Conservation (phyloP, 2,797 vertebrate genomes). For the Sphenopsis melanotis region DNA sequence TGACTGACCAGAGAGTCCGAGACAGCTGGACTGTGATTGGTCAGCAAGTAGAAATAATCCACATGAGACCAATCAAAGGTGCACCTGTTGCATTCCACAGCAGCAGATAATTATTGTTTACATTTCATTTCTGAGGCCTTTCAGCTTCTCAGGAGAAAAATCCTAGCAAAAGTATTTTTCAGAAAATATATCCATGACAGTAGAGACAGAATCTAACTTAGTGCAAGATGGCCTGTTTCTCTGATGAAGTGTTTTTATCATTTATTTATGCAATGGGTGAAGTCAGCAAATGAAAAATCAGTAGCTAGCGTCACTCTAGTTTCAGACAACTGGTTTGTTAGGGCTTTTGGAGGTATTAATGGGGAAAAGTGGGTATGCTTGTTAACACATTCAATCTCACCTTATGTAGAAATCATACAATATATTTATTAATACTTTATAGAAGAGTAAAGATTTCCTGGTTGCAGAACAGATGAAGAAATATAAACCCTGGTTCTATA, state of each 20-base stretch:
- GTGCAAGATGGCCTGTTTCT: not conserved
- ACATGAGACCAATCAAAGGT: too few relatives aligned
- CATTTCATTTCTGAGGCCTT: too few relatives aligned
- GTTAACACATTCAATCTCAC: not conserved
- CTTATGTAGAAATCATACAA: not conserved
- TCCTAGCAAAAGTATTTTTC: too few relatives aligned
- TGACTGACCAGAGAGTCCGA: too few relatives aligned
- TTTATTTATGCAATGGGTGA: not conserved
- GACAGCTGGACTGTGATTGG: too few relatives aligned
- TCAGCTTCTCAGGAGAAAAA: too few relatives aligned
- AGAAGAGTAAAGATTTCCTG: not conserved
- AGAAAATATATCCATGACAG: too few relatives aligned
- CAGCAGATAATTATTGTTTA: too few relatives aligned
- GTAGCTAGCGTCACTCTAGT: not conserved
- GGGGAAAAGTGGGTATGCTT: not conserved
- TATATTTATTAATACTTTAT: not conserved
- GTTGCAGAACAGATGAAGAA: not conserved
- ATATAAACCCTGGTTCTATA: not conserved
- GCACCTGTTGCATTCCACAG: too few relatives aligned
- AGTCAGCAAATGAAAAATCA: not conserved
- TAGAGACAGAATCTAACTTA: not conserved
- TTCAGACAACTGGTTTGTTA: not conserved
- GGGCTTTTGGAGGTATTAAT: not conserved
- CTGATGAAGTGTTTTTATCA: not conserved
- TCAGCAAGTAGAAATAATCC: too few relatives aligned